Base-by-base conservation (phyloP, 2,113 vertebrate genomes). In the Ophiodon elongatus region DNA sequence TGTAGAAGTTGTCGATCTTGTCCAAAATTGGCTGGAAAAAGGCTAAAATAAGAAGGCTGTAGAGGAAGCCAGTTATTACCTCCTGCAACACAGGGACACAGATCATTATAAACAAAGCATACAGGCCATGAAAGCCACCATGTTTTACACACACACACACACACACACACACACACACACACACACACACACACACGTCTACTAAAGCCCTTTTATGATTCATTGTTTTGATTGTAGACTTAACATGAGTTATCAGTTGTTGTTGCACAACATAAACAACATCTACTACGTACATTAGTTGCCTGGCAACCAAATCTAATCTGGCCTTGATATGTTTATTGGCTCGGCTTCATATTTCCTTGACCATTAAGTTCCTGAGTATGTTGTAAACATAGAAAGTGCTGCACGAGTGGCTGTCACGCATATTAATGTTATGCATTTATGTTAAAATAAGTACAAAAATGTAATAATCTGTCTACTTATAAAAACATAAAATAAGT, bases 51-150 rank as follows among this genome's bases (percentile, higher is more conserved):
- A 99, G 95, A 77, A 98, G 91, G 85, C 96, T 95, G 89, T 97
- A 99, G 8, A 99, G 94, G 94, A 99, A 97, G 79, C 98, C 98
- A 37, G 95, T 96, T 84, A 99, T 97, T 69, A 99, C 96, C 87
- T 99, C 98, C 98, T 99, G 95, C 82, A 92, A 89, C 43, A 93
- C 85, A 91, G 67, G 11, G 6, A 73, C 17, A 83, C 0, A 25
- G 2, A 41, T 25, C 1, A 71, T 2, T 37, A 4, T 66, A 80
- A 89, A 62, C 21, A 19, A 41, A 1, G 10, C n/a, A 29, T 43
- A 14, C 8, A 9, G 7, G 1, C 7, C 7, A 37, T 8, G 43
- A 37, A 35, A 25, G 23, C 0, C 0, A 39, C 1, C 47, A 41
- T 29, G 15, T 68, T 64, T 25, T 1, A 78, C 45, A 37, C 23